Base-by-base conservation (phyloP, 2,797 vertebrate genomes). In the Melanotaenia maccullochi region DNA sequence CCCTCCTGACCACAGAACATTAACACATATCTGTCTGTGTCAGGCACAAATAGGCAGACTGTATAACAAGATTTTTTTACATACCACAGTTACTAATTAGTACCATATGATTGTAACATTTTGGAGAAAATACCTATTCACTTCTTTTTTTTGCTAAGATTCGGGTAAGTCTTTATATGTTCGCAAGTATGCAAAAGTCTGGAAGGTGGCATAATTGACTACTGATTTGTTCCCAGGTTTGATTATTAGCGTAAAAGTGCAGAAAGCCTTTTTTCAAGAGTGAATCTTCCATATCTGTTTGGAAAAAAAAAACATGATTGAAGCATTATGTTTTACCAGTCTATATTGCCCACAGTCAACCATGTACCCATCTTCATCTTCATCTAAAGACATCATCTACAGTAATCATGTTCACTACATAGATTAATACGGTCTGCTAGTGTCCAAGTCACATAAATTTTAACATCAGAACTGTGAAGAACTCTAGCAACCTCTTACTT, bases 1-100 rank as follows among this genome's bases (percentile, higher is more conserved):
- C 80, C 91, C 87, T 85, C 79, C 79, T 87, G 90, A 90, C 89
- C 88, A 89, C 78, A 68, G 79, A 83, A 58, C 71, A 68, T 72
- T 61, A 70, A 85, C 87, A 77, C 62, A 73, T 71, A 75, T 84
- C 76, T 75, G 57, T 83, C 76, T 76, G 76, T 76, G 76, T 85
- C 71, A 81, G 73, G 25, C 78, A 71, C 71, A 85, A 77, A 72
- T 80, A 71, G 69, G 64, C 72, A 75, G 68, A 75, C 62, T 33
- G 13, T 5, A 72, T 44, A 40, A 62, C 28, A 51, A 47, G 44
- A 47, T 12, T 52, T 83, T 30, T 32, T 68, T 58, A 79, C 70
- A 73, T 22, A 70, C 57, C 78, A n/a, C 51, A 30, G 25, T 7
- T 30, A 55, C 13, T 55, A 30, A 18, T 28, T 18, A 18, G 16